Evolutionary conservation across 2,888 invertebrate species (phyloP).

Genomic region (Yponomeuta plumbellus): DNA sequence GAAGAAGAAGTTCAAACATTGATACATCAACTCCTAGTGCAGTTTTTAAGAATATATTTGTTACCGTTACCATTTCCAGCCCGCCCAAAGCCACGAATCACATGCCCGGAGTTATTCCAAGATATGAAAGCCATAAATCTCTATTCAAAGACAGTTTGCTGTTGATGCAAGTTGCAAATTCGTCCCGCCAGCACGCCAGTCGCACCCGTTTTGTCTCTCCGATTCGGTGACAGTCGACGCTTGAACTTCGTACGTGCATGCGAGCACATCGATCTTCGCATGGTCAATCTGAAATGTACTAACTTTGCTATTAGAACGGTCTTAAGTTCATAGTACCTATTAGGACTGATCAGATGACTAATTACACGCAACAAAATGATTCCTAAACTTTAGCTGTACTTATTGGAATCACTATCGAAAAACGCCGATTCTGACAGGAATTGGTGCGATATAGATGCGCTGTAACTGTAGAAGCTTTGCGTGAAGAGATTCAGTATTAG

Average conservation of each 20-base stretch:
- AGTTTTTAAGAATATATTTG: background rate
- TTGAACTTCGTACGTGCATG: background rate
- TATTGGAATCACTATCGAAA: too few relatives aligned
- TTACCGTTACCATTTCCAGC: background rate
- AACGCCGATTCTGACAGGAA: too few relatives aligned
- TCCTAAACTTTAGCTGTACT: too few relatives aligned
- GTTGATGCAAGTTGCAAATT: conserved; percentile 43
- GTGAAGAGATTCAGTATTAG: too few relatives aligned
- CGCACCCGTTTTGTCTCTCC: background rate
- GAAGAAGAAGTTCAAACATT: too few relatives aligned
- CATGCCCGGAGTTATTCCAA: background rate
- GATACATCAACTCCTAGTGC: background rate
- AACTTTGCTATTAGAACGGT: too few relatives aligned
- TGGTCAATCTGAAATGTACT: too few relatives aligned
- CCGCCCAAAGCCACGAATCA: background rate
- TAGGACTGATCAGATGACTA: too few relatives aligned
- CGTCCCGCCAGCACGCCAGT: conserved; percentile 24
- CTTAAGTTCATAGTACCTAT: too few relatives aligned
- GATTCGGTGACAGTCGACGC: conserved; percentile 1
- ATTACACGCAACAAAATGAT: too few relatives aligned
- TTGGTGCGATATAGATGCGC: too few relatives aligned
- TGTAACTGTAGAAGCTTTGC: too few relatives aligned
- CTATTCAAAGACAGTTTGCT: conserved; percentile 37
- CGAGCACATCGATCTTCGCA: background rate
- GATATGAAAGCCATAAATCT: conserved; percentile 24